Conservation (phyloP, 1,140 invertebrate species). For the Orchesella cincta region DNA sequence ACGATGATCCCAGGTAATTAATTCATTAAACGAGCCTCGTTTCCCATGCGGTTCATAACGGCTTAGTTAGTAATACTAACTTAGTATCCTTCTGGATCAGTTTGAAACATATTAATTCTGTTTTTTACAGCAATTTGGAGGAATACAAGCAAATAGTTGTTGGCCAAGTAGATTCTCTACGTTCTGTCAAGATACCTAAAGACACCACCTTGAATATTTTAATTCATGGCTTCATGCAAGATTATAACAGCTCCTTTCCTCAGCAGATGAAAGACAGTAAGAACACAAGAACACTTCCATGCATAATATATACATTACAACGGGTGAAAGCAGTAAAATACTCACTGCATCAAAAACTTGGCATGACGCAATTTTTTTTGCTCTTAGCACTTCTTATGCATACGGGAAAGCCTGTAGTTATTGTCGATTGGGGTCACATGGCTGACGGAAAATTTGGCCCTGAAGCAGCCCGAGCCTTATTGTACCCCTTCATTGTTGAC, state of each 20-base stretch:
- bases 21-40: too few relatives aligned
- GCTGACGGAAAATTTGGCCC: background rate
- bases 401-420: constrained; percentile 57
- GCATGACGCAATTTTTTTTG: background rate
- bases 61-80: too few relatives aligned
- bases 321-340: too few relatives aligned
- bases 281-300: too few relatives aligned
- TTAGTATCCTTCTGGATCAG: too few relatives aligned
- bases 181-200: background rate
- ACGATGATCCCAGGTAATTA: constrained; percentile 17
- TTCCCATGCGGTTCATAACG: too few relatives aligned
- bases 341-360: too few relatives aligned
- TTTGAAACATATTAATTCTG: background rate
- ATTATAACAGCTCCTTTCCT: background rate
- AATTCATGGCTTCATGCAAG: constrained; percentile 17
- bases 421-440: constrained; percentile 51
- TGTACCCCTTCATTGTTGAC: constrained; percentile 26
- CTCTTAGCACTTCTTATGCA: constrained; percentile 54
- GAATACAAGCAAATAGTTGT: constrained; percentile 6
- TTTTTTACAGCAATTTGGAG: background rate
- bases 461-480: background rate
- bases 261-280: constrained; percentile 10
- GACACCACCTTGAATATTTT: background rate
- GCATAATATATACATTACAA: background rate
- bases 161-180: background rate